phyloP scores from a whole-genome alignment of 64 coral and sea anemone species.

The Catalaphyllia jardinei region DNA sequence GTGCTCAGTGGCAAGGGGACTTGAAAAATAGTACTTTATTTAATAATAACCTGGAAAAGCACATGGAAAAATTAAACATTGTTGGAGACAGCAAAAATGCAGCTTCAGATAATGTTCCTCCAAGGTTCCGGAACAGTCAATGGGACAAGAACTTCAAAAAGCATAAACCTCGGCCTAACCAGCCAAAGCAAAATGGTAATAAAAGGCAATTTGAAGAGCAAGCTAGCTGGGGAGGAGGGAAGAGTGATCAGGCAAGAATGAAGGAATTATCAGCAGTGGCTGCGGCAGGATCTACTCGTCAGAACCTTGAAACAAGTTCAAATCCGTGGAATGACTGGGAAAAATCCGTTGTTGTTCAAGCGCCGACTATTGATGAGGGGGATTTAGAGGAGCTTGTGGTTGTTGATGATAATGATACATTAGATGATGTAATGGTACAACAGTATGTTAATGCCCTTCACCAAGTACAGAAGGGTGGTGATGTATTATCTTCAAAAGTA shows the following conservation, averaged over 20 bases:
- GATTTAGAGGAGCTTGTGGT: slow-evolving; percentile 69
- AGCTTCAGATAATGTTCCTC: neutral
- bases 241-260: neutral
- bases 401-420: slow-evolving; percentile 83
- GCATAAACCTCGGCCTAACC: neutral
- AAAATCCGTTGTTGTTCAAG: slow-evolving; percentile 50
- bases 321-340: slow-evolving; percentile 85
- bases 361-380: slow-evolving; percentile 50
- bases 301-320: neutral
- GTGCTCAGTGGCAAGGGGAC: neutral
- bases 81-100: neutral
- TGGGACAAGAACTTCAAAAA: neutral
- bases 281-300: neutral
- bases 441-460: slow-evolving; percentile 81
- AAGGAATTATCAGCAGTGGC: neutral
- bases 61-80: neutral
- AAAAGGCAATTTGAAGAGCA: neutral
- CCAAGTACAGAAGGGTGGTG: slow-evolving; percentile 38
- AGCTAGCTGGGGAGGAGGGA: neutral
- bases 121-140: slow-evolving; percentile 8
- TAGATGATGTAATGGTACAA: slow-evolving; percentile 84
- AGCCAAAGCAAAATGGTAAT: neutral
- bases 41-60: slow-evolving; percentile 20
- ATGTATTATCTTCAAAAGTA: slow-evolving; percentile 21
- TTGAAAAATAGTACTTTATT: neutral